phyloP scores from a whole-genome alignment of 2,888 invertebrate genomes.

The Cerastis leucographa region DNA sequence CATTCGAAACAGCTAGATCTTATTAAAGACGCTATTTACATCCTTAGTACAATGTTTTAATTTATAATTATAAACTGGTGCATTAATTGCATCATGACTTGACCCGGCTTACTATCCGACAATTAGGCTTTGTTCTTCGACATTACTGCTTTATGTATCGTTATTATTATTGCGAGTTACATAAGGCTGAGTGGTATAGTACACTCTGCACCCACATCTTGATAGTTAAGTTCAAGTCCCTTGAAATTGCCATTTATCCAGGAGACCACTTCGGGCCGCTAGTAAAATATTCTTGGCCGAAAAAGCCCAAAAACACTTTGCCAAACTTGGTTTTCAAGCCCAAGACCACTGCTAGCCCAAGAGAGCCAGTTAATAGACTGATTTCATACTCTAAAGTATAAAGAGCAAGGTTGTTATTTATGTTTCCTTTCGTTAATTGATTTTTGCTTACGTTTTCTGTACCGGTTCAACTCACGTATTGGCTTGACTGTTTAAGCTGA shows the following conservation, averaged over 20 bases:
- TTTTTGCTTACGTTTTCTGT: conserved; percentile 22
- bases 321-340: not conserved
- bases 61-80: conserved; percentile 46
- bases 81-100: conserved; percentile 43
- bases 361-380: not conserved
- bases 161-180: conserved; percentile 29
- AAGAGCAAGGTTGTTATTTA: conserved; percentile 33
- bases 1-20: conserved; percentile 32
- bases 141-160: conserved; percentile 33
- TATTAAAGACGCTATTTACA: conserved; percentile 45
- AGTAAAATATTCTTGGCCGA: not conserved
- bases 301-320: not conserved
- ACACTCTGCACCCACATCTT: not conserved
- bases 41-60: conserved; percentile 54
- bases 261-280: not conserved
- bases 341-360: no score
- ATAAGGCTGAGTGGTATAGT: not conserved
- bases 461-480: conserved; percentile 13
- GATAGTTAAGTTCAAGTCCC: not conserved
- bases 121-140: conserved; percentile 58
- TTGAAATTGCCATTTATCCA: not conserved
- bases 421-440: conserved; percentile 39
- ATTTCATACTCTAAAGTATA: conserved; percentile 20
- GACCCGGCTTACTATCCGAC: conserved; percentile 52
- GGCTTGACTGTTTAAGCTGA: not conserved